Base-by-base conservation (phyloP, 2,888 invertebrate species). In the Hypselothyrea guttata region DNA sequence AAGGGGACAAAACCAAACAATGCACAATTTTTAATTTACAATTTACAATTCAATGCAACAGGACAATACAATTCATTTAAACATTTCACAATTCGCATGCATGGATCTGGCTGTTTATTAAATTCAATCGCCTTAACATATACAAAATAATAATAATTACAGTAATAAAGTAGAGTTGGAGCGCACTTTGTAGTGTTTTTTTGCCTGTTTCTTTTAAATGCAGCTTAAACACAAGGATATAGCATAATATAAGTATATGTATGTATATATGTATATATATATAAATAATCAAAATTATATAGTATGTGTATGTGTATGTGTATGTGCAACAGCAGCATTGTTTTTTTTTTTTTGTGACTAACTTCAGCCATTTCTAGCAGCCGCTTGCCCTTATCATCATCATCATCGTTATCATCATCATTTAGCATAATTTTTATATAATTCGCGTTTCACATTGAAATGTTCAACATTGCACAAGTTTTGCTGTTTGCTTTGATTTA, bases 391-490 rank as follows among this genome's bases (percentile, higher is more conserved):
- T 2, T 22, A 44, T 41, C 22, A n/a, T n/a, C n/a, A n/a, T n/a
- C n/a, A n/a, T n/a, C n/a, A n/a, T n/a, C n/a, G n/a, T n/a, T n/a
- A n/a, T n/a, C n/a, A n/a, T n/a, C n/a, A 30, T 53, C 35, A 59
- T 55, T 60, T 65, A 31, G 49, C 69, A 56, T 68, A 67, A 53
- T 55, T 60, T 45, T 60, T 45, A 41, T 58, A 30, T 47, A 38
- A 15, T 16, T 37, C 34, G 71, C 68, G 66, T 53, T 61, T 71
- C 66, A 71, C 55, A 53, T 61, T 73, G 60, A 61, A 62, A 59
- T 74, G 63, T 72, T 83, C 63, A 79, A 75, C 84, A 84, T 84
- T 84, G 84, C 84, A 84, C 86, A 84, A 78, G 75, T 62, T 68
- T 66, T 64, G 7, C 18, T 28, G 33, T 57, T 55, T 38, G 51